Percentiles rank a stretch among this genome's conserved stretches.
Evolutionary conservation across 1,140 invertebrate genomes (phyloP).

Genomic region (Drosophila eugracilis): DNA sequence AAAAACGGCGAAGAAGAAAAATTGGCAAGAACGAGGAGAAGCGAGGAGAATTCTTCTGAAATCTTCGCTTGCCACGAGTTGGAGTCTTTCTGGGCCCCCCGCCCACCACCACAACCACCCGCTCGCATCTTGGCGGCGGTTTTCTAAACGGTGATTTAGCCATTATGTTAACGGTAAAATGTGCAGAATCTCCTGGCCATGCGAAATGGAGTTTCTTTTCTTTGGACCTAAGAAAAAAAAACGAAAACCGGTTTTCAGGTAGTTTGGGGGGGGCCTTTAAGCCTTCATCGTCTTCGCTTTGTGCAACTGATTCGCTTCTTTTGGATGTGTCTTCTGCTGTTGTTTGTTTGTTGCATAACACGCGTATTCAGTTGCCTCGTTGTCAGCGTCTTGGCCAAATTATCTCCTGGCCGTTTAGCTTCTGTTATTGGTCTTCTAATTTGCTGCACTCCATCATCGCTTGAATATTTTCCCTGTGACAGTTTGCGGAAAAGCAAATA

Average conservation of each 20-base stretch:
- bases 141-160: slow-evolving; percentile 83
- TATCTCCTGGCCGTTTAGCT: slow-evolving; percentile 14
- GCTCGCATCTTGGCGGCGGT: slow-evolving; percentile 50
- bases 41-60: slow-evolving; percentile 50
- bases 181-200: slow-evolving; percentile 66
- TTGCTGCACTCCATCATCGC: slow-evolving; percentile 32
- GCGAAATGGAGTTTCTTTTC: slow-evolving; percentile 49
- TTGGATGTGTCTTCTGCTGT: not conserved
- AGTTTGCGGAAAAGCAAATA: slow-evolving; percentile 68
- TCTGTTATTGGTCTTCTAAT: slow-evolving; percentile 32
- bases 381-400: slow-evolving; percentile 44
- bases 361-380: slow-evolving; percentile 47
- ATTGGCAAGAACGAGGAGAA: slow-evolving; percentile 46
- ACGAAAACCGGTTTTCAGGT: slow-evolving; percentile 39
- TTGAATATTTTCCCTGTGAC: slow-evolving; percentile 27
- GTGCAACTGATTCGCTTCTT: slow-evolving; percentile 43
- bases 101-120: slow-evolving; percentile 3
- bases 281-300: slow-evolving; percentile 36
- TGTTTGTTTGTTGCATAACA: slow-evolving; percentile 37
- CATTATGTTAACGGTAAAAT: slow-evolving; percentile 80
- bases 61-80: slow-evolving; percentile 26
- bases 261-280: slow-evolving; percentile 2
- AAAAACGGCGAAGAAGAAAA: slow-evolving; percentile 13
- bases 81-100: not conserved
- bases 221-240: slow-evolving; percentile 3